Evolutionary conservation across 2,113 vertebrate species (phyloP).

Genomic region (Acanthochromis polyacanthus): DNA sequence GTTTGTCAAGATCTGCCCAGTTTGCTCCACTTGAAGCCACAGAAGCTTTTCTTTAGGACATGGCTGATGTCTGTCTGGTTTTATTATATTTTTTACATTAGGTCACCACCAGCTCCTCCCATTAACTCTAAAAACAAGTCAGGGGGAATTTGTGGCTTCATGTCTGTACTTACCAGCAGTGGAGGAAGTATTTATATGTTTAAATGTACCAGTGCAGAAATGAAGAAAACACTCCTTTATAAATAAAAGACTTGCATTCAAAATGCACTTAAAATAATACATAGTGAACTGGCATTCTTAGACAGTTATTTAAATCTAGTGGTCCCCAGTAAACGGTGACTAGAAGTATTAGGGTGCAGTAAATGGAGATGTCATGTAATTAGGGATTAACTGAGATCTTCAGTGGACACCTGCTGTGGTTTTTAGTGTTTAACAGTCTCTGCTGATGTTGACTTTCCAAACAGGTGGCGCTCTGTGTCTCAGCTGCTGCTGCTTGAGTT

Average conservation of each 20-base stretch:
- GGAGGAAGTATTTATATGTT: neutral
- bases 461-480: neutral
- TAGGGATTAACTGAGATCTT: too few relatives aligned
- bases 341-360: too few relatives aligned
- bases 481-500: neutral
- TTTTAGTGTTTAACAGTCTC: neutral
- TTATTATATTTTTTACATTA: neutral
- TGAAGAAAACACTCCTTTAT: neutral
- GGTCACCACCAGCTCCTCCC: neutral
- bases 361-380: too few relatives aligned
- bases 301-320: too few relatives aligned
- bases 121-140: neutral
- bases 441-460: fast-evolving
- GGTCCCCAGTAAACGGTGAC: too few relatives aligned
- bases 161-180: neutral
- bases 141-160: neutral
- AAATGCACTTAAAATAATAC: too few relatives aligned
- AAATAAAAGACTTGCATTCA: neutral
- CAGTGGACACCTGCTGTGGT: constrained; percentile 15
- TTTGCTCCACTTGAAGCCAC: constrained; percentile 18
- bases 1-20: constrained; percentile 18
- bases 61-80: constrained; percentile 18
- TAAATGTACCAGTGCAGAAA: neutral
- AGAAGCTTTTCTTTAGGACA: neutral
- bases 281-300: too few relatives aligned